A percentile compares a stretch with the other conserved stretches of the same genome.
Conservation (phyloP, 2,113 vertebrate genomes). For the Nothoprocta pentlandii region DNA sequence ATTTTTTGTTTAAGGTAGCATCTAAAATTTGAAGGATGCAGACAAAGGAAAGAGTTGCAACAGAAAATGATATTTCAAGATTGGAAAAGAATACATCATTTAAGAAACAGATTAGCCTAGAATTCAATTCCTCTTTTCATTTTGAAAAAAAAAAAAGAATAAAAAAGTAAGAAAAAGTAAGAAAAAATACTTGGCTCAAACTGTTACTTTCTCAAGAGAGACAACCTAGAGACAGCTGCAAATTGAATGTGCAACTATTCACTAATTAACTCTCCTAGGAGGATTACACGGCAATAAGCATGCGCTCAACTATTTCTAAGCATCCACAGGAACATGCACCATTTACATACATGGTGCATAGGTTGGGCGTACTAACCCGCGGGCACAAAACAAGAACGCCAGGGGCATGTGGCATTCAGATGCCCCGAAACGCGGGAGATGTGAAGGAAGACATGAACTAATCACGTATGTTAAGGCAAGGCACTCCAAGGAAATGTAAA, state of each 20-base stretch:
- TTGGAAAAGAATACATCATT: background rate
- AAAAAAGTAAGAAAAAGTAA: background rate
- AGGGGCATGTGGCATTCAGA: background rate
- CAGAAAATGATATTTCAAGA: background rate
- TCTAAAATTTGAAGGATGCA: background rate
- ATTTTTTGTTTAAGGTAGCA: background rate
- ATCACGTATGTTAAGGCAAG: rapidly evolving
- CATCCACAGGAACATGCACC: rapidly evolving
- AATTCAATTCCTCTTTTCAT: background rate
- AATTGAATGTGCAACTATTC: background rate
- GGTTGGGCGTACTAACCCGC: rapidly evolving
- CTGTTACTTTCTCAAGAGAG: background rate
- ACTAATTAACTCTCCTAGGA: background rate
- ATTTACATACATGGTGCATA: rapidly evolving
- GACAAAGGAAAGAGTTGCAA: background rate
- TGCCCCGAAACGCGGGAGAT: background rate
- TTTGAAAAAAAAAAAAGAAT: background rate
- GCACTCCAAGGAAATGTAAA: background rate
- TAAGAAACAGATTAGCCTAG: background rate
- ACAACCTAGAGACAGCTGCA: background rate
- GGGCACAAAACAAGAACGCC: background rate
- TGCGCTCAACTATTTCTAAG: background rate
- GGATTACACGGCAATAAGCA: background rate
- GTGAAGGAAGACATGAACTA: rapidly evolving
- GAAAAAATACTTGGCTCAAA: background rate